These are phyloP conservation scores for Rhynchomys soricoides DNA, from an alignment of 2,113 vertebrate genomes.

Conservation along the genomic window DNA sequence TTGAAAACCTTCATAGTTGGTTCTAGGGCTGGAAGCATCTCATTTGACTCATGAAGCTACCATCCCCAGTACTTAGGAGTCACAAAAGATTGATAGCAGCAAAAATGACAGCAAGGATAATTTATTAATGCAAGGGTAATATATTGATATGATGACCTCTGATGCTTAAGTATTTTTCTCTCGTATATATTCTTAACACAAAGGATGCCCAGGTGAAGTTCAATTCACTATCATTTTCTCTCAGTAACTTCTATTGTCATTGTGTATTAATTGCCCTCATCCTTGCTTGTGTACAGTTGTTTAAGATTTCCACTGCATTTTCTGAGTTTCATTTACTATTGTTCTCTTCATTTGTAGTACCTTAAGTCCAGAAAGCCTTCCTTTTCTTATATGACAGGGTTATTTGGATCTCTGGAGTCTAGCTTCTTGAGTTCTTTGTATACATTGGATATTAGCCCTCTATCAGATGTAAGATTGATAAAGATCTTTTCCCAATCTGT, in stretches of 20 bases:
- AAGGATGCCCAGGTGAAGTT: slow-evolving; percentile 24
- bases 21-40: not conserved
- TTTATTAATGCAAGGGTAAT: not conserved
- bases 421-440: no score
- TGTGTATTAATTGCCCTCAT: not conserved
- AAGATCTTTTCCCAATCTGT: no score
- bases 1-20: not conserved
- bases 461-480: no score
- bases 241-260: not conserved
- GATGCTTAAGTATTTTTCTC: not conserved
- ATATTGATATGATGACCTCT: not conserved
- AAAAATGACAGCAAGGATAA: slow-evolving; percentile 1
- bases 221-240: not conserved
- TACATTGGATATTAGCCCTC: no score
- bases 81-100: not conserved
- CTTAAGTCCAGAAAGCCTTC: not conserved
- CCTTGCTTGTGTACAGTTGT: not conserved
- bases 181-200: not conserved
- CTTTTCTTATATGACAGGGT: no score
- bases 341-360: not conserved
- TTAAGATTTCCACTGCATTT: not conserved
- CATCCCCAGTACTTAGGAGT: not conserved
- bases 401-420: no score
- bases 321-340: not conserved
- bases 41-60: not conserved